Evolutionary conservation across 2,113 vertebrate species (phyloP).

Genomic region (Colossoma macropomum): DNA sequence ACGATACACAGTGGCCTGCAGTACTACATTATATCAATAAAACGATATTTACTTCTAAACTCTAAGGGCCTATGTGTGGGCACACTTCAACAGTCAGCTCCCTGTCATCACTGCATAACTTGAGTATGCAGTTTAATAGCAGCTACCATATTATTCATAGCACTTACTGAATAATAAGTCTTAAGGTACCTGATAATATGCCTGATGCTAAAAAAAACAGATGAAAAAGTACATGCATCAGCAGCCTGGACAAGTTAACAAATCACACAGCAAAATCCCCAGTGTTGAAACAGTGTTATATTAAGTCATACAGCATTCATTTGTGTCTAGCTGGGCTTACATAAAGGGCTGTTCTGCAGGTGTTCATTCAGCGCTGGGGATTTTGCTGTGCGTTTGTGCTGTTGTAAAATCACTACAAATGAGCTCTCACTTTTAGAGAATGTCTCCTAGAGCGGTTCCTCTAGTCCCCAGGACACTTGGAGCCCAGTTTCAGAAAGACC

Average conservation of each 20-base stretch:
- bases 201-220: neutral
- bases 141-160: neutral
- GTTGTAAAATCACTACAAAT: constrained; percentile 4
- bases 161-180: neutral
- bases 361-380: neutral
- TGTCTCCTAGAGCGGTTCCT: neutral
- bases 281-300: neutral
- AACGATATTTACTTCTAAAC: too few relatives aligned
- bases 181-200: neutral
- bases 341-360: neutral
- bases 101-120: too few relatives aligned
- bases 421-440: neutral
- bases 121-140: too few relatives aligned
- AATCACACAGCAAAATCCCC: neutral
- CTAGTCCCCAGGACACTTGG: neutral
- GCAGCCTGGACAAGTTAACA: neutral
- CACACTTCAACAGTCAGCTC: too few relatives aligned
- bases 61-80: too few relatives aligned
- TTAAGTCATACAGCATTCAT: neutral
- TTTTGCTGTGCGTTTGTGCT: neutral
- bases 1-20: neutral
- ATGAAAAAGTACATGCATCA: neutral
- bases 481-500: neutral
- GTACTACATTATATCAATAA: too few relatives aligned
- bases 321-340: neutral